Percentiles rank a stretch among this genome's conserved stretches.
Evolutionary conservation across 2,113 vertebrate genomes (phyloP).

Genomic region (Poecilia latipinna): DNA sequence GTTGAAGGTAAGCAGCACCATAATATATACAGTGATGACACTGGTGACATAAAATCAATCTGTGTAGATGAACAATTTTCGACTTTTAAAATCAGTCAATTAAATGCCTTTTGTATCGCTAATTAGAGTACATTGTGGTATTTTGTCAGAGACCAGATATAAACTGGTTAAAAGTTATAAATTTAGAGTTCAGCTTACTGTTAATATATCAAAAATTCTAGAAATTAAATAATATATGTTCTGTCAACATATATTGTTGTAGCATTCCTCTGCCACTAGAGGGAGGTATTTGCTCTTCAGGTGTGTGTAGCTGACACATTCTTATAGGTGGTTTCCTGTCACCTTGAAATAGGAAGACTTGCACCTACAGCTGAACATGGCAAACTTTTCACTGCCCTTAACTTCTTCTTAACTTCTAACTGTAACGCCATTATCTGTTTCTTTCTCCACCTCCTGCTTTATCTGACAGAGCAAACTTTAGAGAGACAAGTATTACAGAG

Average conservation of each 20-base stretch:
- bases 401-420: constrained; percentile 10
- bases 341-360: background rate
- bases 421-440: constrained; percentile 3
- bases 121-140: background rate
- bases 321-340: background rate
- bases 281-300: constrained; percentile 21
- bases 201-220: background rate
- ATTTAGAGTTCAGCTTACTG: no score
- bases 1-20: constrained; percentile 86
- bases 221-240: background rate
- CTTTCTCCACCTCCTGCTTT: background rate
- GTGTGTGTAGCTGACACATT: background rate
- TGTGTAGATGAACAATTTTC: no score
- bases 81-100: background rate
- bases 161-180: no score
- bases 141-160: no score
- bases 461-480: constrained; percentile 89
- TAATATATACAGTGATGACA: background rate
- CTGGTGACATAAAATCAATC: background rate
- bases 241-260: background rate
- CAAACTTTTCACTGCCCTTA: background rate
- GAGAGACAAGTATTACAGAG: constrained; percentile 95
- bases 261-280: constrained; percentile 39
- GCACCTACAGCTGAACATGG: background rate
- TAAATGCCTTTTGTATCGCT: background rate